Evolutionary conservation across 2,113 vertebrate species (phyloP), one percentile per base, ranked within the genome.

Genomic region (Verasper variegatus): DNA sequence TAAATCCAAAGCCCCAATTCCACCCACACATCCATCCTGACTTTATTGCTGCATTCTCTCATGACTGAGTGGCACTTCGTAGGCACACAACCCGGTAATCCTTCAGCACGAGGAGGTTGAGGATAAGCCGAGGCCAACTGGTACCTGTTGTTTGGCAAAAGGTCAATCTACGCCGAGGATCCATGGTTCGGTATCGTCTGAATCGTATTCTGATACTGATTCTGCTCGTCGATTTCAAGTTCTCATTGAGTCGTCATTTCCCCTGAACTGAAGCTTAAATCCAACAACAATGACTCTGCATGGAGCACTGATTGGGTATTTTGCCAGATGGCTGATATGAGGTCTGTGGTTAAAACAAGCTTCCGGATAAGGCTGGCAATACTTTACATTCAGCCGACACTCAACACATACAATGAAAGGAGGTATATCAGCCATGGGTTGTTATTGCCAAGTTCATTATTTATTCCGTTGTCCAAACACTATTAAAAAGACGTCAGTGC

Each of bases 1-100:
- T 84, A 84, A 91, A 88, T 93, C 90, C 83, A 79, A 88, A 86
- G 20, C 90, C 88, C 82, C 85, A 85, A 63, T 86, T 86, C 84
- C 76, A 85, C 88, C 81, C 79, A 90, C 86, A 82, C 86, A 77
- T 89, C 81, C 74, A 79, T 89, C 76, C 77, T 69, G 62, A 79
- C 72, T 89, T 83, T 85, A 80, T 88, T 87, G 78, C 79, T 68
- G 58, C 78, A 72, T 67, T 82, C 59, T 73, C 35, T 68, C 62
- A 68, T 66, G 79, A 85, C 60, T 72, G 69, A 85, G 83, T 76
- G 85, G 78, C 55, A 76, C 60, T 68, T 85, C 75, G 75, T 63
- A 65, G 75, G 17, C 77, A 76, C 63, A 72, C 64, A 69, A 40
- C 26, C 49, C 65, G 62, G 68, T 75, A 70, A 88, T 89, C 66